phyloP scores from a whole-genome alignment of 1,140 invertebrate species.

The Melanaphis sacchari region DNA sequence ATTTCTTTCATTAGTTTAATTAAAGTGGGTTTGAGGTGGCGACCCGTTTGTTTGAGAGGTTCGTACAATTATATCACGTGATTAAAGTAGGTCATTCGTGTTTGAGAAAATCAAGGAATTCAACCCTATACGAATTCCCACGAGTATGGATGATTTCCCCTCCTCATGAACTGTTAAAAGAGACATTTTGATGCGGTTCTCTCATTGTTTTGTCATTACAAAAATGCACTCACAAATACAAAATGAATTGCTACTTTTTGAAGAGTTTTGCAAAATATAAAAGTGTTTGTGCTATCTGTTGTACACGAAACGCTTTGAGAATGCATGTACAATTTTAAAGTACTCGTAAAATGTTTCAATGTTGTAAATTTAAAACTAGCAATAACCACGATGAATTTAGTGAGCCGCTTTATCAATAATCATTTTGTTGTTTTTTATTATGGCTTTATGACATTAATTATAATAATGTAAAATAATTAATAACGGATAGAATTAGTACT shows the following conservation, averaged over 20 bases:
- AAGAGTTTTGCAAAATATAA: background rate
- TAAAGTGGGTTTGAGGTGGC: background rate
- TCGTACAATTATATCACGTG: background rate
- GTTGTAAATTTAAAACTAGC: background rate
- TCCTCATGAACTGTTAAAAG: background rate
- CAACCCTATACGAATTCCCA: background rate
- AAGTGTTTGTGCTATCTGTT: background rate
- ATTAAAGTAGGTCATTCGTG: background rate
- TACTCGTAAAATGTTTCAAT: background rate
- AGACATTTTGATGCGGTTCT: background rate
- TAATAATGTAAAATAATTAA: background rate
- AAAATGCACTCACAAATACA: background rate
- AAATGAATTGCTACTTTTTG: background rate
- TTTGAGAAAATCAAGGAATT: background rate
- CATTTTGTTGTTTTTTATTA: background rate
- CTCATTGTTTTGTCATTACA: background rate
- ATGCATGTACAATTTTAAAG: background rate
- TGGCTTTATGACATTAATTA: background rate
- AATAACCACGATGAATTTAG: background rate
- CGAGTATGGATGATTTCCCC: background rate
- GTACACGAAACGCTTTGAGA: background rate
- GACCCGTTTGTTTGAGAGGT: background rate
- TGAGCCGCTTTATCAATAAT: background rate
- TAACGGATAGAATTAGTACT: background rate
- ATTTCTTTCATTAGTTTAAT: conserved; percentile 1